A percentile compares a stretch with the other conserved stretches of the same genome.
Conservation (phyloP, 2,797 vertebrate species). For the Lagorchestes hirsutus region DNA sequence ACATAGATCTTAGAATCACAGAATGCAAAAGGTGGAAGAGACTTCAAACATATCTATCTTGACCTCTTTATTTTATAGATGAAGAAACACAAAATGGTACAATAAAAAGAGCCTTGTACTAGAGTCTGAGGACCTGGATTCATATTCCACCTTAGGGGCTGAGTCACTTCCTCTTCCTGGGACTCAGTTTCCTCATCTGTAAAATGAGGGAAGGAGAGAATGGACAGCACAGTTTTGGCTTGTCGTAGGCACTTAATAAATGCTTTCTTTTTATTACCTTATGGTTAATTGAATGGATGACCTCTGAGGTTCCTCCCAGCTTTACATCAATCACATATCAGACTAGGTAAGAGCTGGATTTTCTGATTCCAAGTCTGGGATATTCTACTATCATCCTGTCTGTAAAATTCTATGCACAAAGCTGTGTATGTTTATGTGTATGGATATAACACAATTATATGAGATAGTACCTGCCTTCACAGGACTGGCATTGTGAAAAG, state of each 20-base stretch:
- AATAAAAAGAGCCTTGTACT: not conserved
- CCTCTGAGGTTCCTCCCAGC: not conserved
- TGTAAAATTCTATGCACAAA: not conserved
- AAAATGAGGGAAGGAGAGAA: not conserved
- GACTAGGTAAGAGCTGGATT: not conserved
- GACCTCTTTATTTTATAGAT: not conserved
- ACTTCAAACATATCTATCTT: not conserved
- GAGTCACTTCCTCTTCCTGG: not conserved
- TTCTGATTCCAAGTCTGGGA: not conserved
- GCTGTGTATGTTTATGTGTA: not conserved
- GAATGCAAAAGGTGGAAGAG: not conserved
- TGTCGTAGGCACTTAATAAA: not conserved
- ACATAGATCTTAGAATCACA: not conserved
- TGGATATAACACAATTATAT: not conserved
- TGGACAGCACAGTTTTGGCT: not conserved
- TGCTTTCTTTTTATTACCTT: not conserved
- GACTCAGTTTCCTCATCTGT: not conserved
- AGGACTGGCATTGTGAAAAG: not conserved
- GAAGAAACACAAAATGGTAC: not conserved
- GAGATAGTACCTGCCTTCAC: not conserved
- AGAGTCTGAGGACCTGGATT: not conserved
- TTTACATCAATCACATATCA: not conserved
- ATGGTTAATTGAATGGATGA: not conserved
- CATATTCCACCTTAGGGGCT: not conserved
- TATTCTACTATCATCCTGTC: not conserved